Evolutionary conservation across 2,113 vertebrate species (phyloP).

Genomic region (Loxodonta africana): DNA sequence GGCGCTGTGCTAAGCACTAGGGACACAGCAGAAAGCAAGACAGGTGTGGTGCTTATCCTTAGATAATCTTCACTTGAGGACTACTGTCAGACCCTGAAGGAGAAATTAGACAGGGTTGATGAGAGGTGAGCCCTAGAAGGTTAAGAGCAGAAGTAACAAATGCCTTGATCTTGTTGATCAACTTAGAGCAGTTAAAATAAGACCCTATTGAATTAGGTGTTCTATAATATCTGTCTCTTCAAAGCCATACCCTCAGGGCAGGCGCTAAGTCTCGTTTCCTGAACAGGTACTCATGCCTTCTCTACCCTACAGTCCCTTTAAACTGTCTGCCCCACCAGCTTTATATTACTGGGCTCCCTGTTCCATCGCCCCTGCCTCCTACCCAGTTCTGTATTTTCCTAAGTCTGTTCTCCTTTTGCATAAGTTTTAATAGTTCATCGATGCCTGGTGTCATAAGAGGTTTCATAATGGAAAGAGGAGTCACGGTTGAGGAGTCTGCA

Average conservation of each 20-base stretch:
- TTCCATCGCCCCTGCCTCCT: background rate
- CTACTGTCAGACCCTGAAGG: background rate
- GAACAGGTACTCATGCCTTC: background rate
- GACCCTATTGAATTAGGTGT: background rate
- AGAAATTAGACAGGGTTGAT: background rate
- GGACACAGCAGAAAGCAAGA: background rate
- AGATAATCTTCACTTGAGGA: background rate
- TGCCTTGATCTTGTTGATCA: background rate
- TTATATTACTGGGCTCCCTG: background rate
- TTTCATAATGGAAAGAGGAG: conserved; percentile 61
- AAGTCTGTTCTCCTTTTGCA: background rate
- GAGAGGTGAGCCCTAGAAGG: background rate
- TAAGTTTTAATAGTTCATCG: background rate
- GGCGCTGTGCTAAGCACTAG: conserved; percentile 6
- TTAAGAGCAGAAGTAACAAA: background rate
- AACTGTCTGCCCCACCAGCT: background rate
- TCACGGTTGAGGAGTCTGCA: conserved; percentile 53
- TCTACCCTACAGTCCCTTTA: background rate
- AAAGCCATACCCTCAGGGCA: too few relatives aligned
- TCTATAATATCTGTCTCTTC: background rate
- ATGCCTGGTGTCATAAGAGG: background rate
- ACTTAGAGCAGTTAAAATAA: background rate
- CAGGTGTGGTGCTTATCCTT: background rate
- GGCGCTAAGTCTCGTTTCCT: background rate
- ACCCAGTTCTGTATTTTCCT: background rate